These are phyloP conservation scores for Sardina pilchardus DNA, from an alignment of 2,113 vertebrate species.

Conservation along the genomic window DNA sequence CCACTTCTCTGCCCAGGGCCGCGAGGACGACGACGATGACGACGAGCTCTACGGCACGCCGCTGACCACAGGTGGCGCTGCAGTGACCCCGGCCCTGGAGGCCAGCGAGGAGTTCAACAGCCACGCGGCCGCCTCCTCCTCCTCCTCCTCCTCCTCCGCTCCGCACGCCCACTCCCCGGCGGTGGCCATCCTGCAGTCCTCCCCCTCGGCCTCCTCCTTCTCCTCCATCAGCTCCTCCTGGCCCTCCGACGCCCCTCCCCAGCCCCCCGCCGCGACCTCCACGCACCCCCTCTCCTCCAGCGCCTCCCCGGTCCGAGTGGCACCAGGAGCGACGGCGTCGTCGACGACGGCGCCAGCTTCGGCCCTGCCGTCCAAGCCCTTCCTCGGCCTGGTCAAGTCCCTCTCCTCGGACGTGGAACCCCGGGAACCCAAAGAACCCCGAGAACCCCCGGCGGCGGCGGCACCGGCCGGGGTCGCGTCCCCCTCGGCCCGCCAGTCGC, in stretches of 20 bases:
- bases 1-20: conserved; percentile 94
- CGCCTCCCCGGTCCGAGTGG: conserved; percentile 81
- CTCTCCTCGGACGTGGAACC: conserved; percentile 89
- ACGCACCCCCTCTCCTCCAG: conserved; percentile 65
- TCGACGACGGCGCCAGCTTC: conserved; percentile 41
- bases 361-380: conserved; percentile 80
- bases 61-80: no score
- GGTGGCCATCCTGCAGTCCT: conserved; percentile 69
- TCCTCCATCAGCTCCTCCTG: conserved; percentile 64
- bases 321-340: not conserved
- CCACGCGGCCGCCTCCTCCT: conserved; percentile 53
- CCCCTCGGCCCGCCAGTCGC: conserved; percentile 57
- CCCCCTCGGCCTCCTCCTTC: conserved; percentile 37
- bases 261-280: conserved; percentile 63
- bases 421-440: conserved; percentile 56
- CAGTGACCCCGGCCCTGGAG: conserved; percentile 79
- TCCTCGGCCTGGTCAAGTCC: conserved; percentile 90
- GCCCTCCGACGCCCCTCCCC: conserved; percentile 66
- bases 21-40: conserved; percentile 96
- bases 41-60: conserved; percentile 80
- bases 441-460: no score
- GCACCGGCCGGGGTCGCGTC: not conserved
- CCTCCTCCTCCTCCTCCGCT: conserved; percentile 46
- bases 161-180: conserved; percentile 68
- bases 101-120: conserved; percentile 85